A percentile compares a stretch with the other conserved stretches of the same genome.
These are phyloP conservation scores for Austrolebias charrua DNA, from an alignment of 2,797 vertebrate species.

Conservation along the genomic window DNA sequence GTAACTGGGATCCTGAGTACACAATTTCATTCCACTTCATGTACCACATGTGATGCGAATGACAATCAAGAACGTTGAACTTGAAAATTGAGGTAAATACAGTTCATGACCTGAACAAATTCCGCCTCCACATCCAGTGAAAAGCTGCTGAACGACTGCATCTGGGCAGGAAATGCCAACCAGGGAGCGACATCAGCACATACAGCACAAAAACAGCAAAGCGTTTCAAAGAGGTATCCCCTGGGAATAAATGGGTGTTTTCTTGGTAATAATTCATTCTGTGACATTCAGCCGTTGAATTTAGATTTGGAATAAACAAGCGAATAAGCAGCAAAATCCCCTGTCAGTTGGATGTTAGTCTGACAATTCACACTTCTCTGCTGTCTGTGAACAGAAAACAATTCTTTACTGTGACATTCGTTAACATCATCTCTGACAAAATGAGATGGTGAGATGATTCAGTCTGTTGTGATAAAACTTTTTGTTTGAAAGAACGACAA, in stretches of 20 bases:
- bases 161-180: conserved; percentile 10
- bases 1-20: no score
- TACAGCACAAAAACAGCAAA: conserved; percentile 11
- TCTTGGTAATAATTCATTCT: conserved; percentile 34
- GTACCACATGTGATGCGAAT: no score
- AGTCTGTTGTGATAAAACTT: conserved; percentile 3
- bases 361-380: conserved; percentile 7
- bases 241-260: conserved; percentile 18
- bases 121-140: not conserved
- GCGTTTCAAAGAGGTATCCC: conserved; percentile 18
- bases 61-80: no score
- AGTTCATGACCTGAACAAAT: not conserved
- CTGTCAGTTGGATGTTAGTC: conserved; percentile 29
- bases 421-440: conserved; percentile 6
- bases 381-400: conserved; percentile 21
- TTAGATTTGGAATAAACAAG: conserved; percentile 43
- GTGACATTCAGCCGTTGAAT: conserved; percentile 28
- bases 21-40: no score
- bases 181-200: conserved; percentile 2
- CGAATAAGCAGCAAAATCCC: conserved; percentile 13
- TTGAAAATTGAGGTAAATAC: not conserved
- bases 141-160: not conserved
- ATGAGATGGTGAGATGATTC: not conserved
- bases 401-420: conserved; percentile 20
- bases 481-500: conserved; percentile 5